Percentiles rank a stretch among this genome's conserved stretches.
phyloP scores from a whole-genome alignment of 2,797 vertebrate genomes.

The Enteromius trimaculatus region DNA sequence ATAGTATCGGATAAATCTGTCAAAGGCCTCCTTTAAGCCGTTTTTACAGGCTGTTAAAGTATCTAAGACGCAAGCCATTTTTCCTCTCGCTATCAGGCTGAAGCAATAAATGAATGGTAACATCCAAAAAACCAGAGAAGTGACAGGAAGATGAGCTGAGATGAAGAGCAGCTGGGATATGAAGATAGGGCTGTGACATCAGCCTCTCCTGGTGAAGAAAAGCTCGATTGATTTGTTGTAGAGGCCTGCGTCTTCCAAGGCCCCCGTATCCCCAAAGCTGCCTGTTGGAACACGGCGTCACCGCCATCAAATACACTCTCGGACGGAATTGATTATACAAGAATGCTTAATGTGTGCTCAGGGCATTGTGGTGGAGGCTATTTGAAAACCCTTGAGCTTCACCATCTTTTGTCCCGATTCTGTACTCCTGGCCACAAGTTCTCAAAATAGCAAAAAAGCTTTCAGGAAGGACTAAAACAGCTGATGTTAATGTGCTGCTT shows the following conservation, averaged over 20 bases:
- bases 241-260: conserved; percentile 30
- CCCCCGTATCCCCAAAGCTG: conserved; percentile 21
- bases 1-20: conserved; percentile 77
- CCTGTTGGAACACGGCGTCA: conserved; percentile 19
- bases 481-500: conserved; percentile 13
- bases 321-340: conserved; percentile 32
- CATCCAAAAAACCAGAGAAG: conserved; percentile 63
- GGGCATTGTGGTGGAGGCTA: conserved; percentile 35
- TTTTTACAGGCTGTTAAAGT: conserved; percentile 73
- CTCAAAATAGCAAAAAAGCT: conserved; percentile 21
- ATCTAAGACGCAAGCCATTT: conserved; percentile 68
- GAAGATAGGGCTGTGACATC: conserved; percentile 65
- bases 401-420: conserved; percentile 4
- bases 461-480: neutral
- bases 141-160: conserved; percentile 69
- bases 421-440: conserved; percentile 4
- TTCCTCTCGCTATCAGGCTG: conserved; percentile 64
- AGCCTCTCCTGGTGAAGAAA: conserved; percentile 39
- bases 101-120: conserved; percentile 55
- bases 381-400: conserved; percentile 37
- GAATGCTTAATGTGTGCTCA: conserved; percentile 42
- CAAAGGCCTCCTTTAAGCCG: conserved; percentile 67
- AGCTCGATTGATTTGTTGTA: conserved; percentile 38
- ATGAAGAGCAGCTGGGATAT: conserved; percentile 53
- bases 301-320: conserved; percentile 40